These are phyloP conservation scores for Petrocephalus zakoni DNA, from an alignment of 2,113 vertebrate species.

Conservation along the genomic window DNA sequence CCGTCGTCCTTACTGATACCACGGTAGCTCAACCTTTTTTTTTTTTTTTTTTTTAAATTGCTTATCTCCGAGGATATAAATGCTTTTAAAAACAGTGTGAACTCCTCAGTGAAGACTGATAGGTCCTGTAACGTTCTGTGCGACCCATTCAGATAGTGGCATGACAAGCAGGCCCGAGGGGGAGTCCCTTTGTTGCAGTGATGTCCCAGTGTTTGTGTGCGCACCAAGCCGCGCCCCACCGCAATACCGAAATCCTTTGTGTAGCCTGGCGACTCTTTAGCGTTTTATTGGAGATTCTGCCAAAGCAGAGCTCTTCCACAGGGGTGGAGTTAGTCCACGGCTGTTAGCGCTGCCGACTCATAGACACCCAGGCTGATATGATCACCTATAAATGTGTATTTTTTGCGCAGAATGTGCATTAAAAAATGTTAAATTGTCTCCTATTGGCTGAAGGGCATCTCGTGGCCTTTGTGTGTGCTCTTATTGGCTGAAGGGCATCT, in stretches of 20 bases:
- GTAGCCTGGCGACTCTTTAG: background rate
- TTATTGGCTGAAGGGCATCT: background rate
- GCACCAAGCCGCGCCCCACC: background rate
- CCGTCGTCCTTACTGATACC: background rate
- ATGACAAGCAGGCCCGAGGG: background rate
- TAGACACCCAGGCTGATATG: background rate
- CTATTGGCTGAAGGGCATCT: background rate
- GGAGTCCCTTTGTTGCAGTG: background rate
- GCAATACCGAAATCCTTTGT: background rate
- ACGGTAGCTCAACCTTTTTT: background rate
- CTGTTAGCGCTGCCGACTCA: slow-evolving; percentile 2
- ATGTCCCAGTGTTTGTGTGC: background rate
- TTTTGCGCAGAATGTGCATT: background rate
- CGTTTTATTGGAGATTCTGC: background rate
- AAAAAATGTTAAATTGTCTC: background rate
- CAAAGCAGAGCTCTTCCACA: background rate
- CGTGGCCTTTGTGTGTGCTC: background rate
- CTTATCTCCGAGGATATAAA: slow-evolving; percentile 8
- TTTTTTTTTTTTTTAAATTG: background rate
- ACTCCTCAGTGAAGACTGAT: background rate
- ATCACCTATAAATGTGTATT: background rate
- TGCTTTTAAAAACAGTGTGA: background rate
- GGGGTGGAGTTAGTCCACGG: background rate
- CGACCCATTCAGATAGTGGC: background rate
- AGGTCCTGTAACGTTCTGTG: background rate